Evolutionary conservation across 2,888 invertebrate species (phyloP).

Genomic region (Scaptodrosophila latifasciaeformis): DNA sequence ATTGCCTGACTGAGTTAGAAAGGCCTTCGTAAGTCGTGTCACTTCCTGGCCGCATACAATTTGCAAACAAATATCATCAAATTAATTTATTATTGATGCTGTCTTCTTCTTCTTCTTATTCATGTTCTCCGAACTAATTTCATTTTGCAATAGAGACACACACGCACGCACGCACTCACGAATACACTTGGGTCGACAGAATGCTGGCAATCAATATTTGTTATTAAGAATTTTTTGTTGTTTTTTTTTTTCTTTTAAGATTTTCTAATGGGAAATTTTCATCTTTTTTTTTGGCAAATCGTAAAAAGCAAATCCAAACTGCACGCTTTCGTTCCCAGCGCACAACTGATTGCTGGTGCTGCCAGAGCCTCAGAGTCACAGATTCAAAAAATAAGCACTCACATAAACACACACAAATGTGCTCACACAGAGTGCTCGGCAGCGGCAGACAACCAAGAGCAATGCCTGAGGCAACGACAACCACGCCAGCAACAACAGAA

Average conservation of each 20-base stretch:
- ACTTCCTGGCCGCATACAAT: not conserved
- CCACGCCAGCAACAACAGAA: constrained; percentile 21
- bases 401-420: not conserved
- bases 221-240: constrained; percentile 5
- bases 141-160: constrained; percentile 8
- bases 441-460: not conserved
- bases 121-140: constrained; percentile 9
- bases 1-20: too few species aligned
- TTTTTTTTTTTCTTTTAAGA: constrained; percentile 4
- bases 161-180: not conserved
- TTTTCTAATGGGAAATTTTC: not conserved
- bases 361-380: constrained; percentile 28
- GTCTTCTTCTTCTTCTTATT: constrained; percentile 3
- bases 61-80: constrained; percentile 19
- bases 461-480: constrained; percentile 11
- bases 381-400: not conserved
- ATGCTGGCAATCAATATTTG: constrained; percentile 2
- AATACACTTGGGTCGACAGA: not conserved
- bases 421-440: not conserved
- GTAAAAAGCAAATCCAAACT: constrained; percentile 48
- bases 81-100: constrained; percentile 13
- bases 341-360: constrained; percentile 61
- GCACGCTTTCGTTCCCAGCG: constrained; percentile 65
- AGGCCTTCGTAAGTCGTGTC: not conserved
- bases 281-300: constrained; percentile 21